phyloP scores from a whole-genome alignment of 2,113 vertebrate genomes.

The Mastomys coucha region DNA sequence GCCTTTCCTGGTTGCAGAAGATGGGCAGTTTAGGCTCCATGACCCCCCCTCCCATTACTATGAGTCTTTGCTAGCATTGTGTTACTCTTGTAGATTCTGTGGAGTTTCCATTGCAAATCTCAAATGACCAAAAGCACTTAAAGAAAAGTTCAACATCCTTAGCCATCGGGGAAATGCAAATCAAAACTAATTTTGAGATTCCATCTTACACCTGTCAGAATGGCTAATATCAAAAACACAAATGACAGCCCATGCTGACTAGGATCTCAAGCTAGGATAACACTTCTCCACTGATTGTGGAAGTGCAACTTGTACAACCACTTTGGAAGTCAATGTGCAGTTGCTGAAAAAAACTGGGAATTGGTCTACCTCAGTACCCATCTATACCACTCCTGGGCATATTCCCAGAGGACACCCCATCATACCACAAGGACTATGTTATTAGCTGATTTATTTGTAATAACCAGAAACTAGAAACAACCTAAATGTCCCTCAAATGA shows the following conservation, averaged over 20 bases:
- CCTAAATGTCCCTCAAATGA: not conserved
- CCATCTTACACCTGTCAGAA: too few species aligned
- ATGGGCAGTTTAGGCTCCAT: not conserved
- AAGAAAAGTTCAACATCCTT: too few species aligned
- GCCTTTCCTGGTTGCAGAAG: not conserved
- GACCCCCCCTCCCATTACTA: not conserved
- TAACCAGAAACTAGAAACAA: not conserved
- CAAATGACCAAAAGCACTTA: not conserved
- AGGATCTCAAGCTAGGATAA: too few species aligned
- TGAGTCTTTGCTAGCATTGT: not conserved
- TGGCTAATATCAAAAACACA: too few species aligned
- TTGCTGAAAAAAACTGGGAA: not conserved
- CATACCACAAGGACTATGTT: not conserved
- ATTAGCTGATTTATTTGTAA: not conserved
- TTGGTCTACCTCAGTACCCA: not conserved
- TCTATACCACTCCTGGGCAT: not conserved
- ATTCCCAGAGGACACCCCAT: not conserved
- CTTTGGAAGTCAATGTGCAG: not conserved
- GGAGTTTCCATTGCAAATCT: not conserved
- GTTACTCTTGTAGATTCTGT: not conserved
- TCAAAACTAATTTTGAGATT: too few species aligned
- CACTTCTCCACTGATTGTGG: not conserved
- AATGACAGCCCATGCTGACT: too few species aligned
- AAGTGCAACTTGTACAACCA: not conserved
- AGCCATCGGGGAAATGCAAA: too few species aligned